Base-by-base conservation (phyloP, 2,888 invertebrate genomes). In the Epistrophe eligans region DNA sequence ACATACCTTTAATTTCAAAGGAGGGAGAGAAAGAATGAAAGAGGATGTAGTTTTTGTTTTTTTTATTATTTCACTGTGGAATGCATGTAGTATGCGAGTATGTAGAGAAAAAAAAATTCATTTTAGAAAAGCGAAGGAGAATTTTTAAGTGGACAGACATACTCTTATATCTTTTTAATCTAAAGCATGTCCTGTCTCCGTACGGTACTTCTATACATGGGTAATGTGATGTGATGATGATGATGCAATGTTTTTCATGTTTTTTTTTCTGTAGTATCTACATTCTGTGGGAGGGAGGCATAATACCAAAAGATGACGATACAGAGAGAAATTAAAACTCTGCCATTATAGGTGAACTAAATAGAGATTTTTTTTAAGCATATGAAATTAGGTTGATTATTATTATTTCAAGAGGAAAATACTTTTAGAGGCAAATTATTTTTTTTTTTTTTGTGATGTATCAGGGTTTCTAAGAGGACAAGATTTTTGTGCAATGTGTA, bases 1-100 rank as follows among this genome's bases (percentile, higher is more conserved):
- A 87, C 66, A 79, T 76, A 81, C 87, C n/a, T n/a, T 82, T 79
- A 83, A 87, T 79, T 87, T 77, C 48, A 35, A 43, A 48, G 48
- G 48, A n/a, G 9, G 4, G 0, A 43, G 17, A 9, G 8, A 50
- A 13, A 11, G 64, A 45, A 45, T 19, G 11, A 19, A n/a, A 43
- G 40, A 43, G 40, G n/a, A 45, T 24, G 71, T 24, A 24, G 24
- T 10, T 35, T n/a, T 32, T 32, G 13, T 52, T 17, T 60, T 10
- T n/a, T n/a, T n/a, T 32, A 4, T 9, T 17, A 38, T 38, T 66
- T 24, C 24, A 55, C 32, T 8, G 38, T 50, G n/a, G 71, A 64
- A 19, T 28, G 66, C 17, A 48, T 66, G 15, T 50, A 35, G 15
- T 50, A 35, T 35, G 35, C 32, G 4, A 6, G 32, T 35, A 32